Percentiles rank a stretch among this genome's conserved stretches.
Evolutionary conservation across 2,888 invertebrate species (phyloP).

Genomic region (Rhingia campestris): DNA sequence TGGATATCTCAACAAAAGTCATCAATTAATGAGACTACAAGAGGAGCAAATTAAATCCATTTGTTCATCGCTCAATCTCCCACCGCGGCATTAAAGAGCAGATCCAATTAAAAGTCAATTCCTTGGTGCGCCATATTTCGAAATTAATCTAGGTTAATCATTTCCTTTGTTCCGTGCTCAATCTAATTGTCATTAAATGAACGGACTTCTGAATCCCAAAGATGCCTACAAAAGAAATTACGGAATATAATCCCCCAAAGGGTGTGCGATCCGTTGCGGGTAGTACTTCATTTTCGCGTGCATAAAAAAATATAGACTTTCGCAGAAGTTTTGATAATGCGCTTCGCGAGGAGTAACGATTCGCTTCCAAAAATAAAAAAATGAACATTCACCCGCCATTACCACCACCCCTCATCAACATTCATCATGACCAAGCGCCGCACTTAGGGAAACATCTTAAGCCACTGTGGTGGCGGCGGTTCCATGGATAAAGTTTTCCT

Average conservation of each 20-base stretch:
- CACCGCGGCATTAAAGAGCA: conserved; percentile 51
- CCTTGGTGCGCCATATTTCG: conserved; percentile 66
- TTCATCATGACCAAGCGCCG: conserved; percentile 62
- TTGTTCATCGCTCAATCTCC: conserved; percentile 20
- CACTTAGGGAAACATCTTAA: conserved; percentile 58
- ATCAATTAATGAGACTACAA: conserved; percentile 47
- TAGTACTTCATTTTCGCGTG: not conserved
- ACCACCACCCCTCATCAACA: conserved; percentile 21
- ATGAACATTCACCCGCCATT: not conserved
- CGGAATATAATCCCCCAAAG: conserved; percentile 44
- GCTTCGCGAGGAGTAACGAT: conserved; percentile 12
- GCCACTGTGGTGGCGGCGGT: conserved; percentile 37
- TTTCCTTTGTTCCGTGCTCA: conserved; percentile 55
- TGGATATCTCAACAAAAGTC: conserved; percentile 25
- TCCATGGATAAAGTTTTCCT: conserved; percentile 52
- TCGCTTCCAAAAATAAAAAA: not conserved
- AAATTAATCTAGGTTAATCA: conserved; percentile 71
- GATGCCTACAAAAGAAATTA: conserved; percentile 53
- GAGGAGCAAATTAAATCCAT: conserved; percentile 24
- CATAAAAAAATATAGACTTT: conserved; percentile 27
- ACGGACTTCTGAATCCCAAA: conserved; percentile 48
- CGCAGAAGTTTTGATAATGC: conserved; percentile 39
- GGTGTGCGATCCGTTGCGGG: not conserved
- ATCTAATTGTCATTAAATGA: conserved; percentile 68
- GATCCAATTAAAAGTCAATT: conserved; percentile 70